phyloP scores from a whole-genome alignment of 2,797 vertebrate species.

The Serranus cabrilla region DNA sequence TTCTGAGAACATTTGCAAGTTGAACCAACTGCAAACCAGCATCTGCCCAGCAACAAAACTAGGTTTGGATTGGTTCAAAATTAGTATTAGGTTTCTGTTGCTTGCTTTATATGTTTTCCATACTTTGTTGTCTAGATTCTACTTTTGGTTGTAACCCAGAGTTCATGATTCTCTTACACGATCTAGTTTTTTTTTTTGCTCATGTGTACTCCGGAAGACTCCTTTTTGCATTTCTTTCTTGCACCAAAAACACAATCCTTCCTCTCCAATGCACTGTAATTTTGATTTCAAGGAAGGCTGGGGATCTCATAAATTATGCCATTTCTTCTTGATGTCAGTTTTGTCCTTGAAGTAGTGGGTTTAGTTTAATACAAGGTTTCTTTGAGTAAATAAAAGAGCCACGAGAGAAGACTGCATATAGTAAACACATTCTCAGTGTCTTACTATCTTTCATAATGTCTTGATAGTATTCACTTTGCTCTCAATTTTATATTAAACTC shows the following conservation, averaged over 20 bases:
- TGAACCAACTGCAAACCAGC: too few species aligned
- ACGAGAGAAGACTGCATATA: not conserved
- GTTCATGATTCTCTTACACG: not conserved
- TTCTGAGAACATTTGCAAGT: too few species aligned
- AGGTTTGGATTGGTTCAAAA: too few species aligned
- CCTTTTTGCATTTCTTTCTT: not conserved
- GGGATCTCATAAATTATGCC: slow-evolving; percentile 29
- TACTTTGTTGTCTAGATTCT: not conserved
- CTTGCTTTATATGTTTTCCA: not conserved
- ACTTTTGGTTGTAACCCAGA: not conserved
- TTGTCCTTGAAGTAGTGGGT: slow-evolving; percentile 23
- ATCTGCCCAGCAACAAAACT: too few species aligned
- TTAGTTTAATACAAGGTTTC: slow-evolving; percentile 16
- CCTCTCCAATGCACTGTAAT: not conserved
- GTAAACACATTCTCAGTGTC: not conserved
- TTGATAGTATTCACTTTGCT: not conserved
- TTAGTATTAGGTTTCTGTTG: not conserved
- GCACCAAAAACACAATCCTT: slow-evolving; percentile 2
- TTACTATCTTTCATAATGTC: not conserved
- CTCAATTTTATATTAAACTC: not conserved
- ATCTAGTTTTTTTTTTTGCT: not conserved
- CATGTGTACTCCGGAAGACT: not conserved
- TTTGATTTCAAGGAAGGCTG: slow-evolving; percentile 27
- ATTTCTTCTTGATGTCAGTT: slow-evolving; percentile 11
- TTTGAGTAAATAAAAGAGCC: slow-evolving; percentile 12